Conservation (phyloP, 2,797 vertebrate species). For the Bryconaethiops microstoma region DNA sequence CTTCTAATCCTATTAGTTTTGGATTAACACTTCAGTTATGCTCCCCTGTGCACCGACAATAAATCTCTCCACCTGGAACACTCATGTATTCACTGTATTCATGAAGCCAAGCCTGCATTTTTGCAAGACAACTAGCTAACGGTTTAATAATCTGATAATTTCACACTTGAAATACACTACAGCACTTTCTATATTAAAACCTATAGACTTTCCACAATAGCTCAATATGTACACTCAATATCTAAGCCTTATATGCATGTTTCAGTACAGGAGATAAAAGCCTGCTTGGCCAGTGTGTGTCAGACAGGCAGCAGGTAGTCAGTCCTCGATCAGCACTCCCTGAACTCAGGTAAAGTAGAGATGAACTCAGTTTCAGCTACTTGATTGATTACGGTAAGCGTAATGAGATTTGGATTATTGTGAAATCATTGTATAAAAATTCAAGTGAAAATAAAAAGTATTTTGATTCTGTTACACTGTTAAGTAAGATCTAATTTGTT, state of each 20-base stretch:
- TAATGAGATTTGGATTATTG: background rate
- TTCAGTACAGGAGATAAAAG: background rate
- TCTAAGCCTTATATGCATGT: background rate
- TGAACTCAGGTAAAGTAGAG: background rate
- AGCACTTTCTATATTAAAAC: background rate
- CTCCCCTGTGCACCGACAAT: slow-evolving; percentile 4
- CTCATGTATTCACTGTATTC: background rate
- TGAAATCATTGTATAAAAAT: background rate
- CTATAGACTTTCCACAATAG: background rate
- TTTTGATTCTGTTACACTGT: background rate
- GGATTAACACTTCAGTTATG: slow-evolving; percentile 34
- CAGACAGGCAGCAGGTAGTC: background rate
- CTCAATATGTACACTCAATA: background rate
- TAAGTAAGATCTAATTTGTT: background rate
- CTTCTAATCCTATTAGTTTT: slow-evolving; percentile 37
- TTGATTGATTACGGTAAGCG: no score
- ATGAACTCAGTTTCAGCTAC: no score
- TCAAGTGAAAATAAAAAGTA: background rate
- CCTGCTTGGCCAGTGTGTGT: background rate
- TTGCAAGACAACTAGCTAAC: background rate
- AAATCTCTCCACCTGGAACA: background rate
- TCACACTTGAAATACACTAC: background rate
- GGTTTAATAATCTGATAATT: background rate
- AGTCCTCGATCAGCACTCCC: background rate
- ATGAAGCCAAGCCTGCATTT: background rate